Base-by-base conservation (phyloP, 2,797 vertebrate genomes). In the Manis javanica region DNA sequence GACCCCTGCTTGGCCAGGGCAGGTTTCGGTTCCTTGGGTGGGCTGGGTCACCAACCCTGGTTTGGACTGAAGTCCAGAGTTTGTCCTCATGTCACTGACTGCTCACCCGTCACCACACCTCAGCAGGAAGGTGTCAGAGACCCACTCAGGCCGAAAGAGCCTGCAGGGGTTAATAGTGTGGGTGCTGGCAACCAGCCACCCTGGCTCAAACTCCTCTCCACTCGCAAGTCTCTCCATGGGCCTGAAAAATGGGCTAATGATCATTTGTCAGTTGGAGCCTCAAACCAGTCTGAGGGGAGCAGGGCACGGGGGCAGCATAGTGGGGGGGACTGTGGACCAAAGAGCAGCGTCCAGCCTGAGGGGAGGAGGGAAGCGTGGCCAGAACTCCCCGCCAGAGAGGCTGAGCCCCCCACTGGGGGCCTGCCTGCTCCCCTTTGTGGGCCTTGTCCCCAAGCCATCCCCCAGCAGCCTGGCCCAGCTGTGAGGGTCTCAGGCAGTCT, bases 61-160 rank as follows among this genome's bases (percentile, higher is more conserved):
- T 72, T 64, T 29, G 42, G 34, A 29, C 51, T 3, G 1, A 72
- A n/a, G 59, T 3, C 90, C 24, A 46, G 12, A 3, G 34, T 59
- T 72, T 16, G 5, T 7, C 18, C 42, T 72, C 51, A 29, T 3
- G 2, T n/a, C 49, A 3, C 2, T 0, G 0, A 26, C n/a, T 1
- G 1, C 57, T 53, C 19, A 7, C 26, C 78, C 14, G 0, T 31
- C 66, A 9, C 21, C 26, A 1, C 0, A 3, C 34, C 89, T 59
- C 83, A 5, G 21, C 39, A 31, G 2, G 59, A 37, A 37, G 69
- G 49, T 7, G 0, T 7, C 29, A 14, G 78, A 51, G 26, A 2
- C 69, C 9, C 49, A 24, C 39, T 3, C 29, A 26, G 68, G 69
- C 11, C 14, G 21, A 51, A 23, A 34, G 34, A 21, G 19, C 0